Evolutionary conservation across 2,113 vertebrate genomes (phyloP), one percentile per base, ranked within the genome.

Genomic region (Tragulus kanchil): DNA sequence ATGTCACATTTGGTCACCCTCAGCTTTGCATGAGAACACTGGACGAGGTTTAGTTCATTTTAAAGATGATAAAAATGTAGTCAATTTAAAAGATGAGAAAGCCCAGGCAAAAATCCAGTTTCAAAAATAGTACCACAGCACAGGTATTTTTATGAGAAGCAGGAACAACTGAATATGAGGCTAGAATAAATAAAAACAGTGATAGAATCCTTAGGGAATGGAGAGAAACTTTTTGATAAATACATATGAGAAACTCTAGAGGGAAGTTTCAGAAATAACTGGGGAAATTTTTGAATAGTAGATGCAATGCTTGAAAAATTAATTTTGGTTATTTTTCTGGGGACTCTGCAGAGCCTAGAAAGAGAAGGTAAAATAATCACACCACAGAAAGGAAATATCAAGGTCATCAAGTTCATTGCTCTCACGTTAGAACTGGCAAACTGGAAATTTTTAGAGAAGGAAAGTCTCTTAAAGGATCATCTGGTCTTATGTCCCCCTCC

Each of bases 61-160:
- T 81, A 87, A 78, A 87, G 48, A 73, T 36, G 50, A 90, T 85
- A 17, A 42, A 87, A 87, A 13, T 75, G 10, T 36, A 31, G 15
- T 73, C 61, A 28, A 42, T 67, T 79, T 75, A 89, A 82, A 96
- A 89, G 31, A 75, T 58, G n/a, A 94, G 5, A 62, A 82, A 92
- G 15, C 25, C 9, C 59, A 71, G 23, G 58, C 12, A 59, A 85
- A 86, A 79, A 78, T 48, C 15, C 50, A 42, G 3, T 48, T 73
- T n/a, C 31, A 6, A 23, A 91, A 84, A 52, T 3, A 58, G 8
- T 9, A 7, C 15, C 8, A 45, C 2, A 78, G 17, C 45, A 42
- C n/a, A n/a, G 19, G 56, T 2, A 92, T 26, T 3, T 75, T n/a
- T 45, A 17, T 79, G 77, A 71, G 54, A 93, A 67, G 42, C 1